A percentile compares a stretch with the other conserved stretches of the same genome.
Evolutionary conservation across 2,113 vertebrate genomes (phyloP).

Genomic region (Larimichthys crocea): DNA sequence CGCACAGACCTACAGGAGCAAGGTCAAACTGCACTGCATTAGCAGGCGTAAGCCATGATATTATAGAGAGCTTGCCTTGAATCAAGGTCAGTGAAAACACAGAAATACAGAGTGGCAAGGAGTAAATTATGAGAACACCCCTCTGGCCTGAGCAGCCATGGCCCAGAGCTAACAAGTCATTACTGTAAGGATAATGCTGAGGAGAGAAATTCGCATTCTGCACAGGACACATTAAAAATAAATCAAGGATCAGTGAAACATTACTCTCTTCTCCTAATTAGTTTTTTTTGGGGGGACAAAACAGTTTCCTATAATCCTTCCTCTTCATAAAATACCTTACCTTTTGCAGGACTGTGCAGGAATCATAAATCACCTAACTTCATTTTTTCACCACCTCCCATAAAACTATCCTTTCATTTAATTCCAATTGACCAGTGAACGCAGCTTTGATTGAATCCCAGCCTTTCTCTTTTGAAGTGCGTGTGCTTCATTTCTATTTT

Average conservation of each 20-base stretch:
- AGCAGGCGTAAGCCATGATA: conserved; percentile 22
- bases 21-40: conserved; percentile 53
- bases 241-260: conserved; percentile 46
- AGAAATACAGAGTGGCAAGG: conserved; percentile 31
- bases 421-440: conserved; percentile 24
- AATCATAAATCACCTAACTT: not conserved
- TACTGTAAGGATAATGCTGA: conserved; percentile 36
- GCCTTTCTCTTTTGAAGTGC: conserved; percentile 61
- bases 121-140: conserved; percentile 61
- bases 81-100: conserved; percentile 46
- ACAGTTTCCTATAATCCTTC: not conserved
- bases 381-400: not conserved
- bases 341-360: not conserved
- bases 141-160: conserved; percentile 46
- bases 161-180: conserved; percentile 54
- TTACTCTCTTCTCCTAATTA: conserved; percentile 31
- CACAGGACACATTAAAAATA: conserved; percentile 53
- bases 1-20: conserved; percentile 14
- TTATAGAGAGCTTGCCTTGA: conserved; percentile 29
- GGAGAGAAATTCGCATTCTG: conserved; percentile 34
- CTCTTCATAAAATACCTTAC: not conserved
- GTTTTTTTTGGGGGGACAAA: not conserved
- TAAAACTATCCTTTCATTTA: conserved; percentile 22
- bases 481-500: conserved; percentile 45
- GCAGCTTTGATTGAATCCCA: conserved; percentile 52